Percentiles rank a stretch among this genome's conserved stretches.
phyloP scores from a whole-genome alignment of 2,113 vertebrate genomes.

The Chrysemys picta region DNA sequence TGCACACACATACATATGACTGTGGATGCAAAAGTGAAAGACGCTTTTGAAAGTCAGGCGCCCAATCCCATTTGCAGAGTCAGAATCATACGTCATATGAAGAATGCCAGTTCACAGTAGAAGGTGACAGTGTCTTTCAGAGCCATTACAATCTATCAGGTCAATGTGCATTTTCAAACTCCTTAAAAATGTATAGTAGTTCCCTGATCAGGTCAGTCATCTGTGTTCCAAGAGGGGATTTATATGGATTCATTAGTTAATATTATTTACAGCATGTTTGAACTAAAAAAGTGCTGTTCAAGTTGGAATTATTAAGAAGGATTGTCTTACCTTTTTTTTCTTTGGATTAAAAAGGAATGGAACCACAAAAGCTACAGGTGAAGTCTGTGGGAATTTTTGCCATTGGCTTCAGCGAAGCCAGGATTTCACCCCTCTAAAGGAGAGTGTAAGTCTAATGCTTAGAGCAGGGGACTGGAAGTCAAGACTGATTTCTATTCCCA shows the following conservation, averaged over 20 bases:
- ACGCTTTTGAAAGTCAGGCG: conserved; percentile 64
- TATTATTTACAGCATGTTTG: not conserved
- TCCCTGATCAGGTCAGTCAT: not conserved
- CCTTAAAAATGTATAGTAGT: not conserved
- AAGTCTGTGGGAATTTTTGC: not conserved
- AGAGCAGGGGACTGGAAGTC: not conserved
- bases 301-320: not conserved
- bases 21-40: conserved; percentile 67
- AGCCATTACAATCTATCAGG: not conserved
- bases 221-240: not conserved
- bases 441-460: not conserved
- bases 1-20: conserved; percentile 50
- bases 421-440: not conserved
- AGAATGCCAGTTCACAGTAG: conserved; percentile 12
- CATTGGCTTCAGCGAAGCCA: not conserved
- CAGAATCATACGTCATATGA: conserved; percentile 42
- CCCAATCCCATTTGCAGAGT: conserved; percentile 48
- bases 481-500: conserved; percentile 42
- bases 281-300: not conserved
- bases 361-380: not conserved
- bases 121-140: not conserved
- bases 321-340: not conserved
- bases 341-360: not conserved
- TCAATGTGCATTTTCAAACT: conserved; percentile 27
- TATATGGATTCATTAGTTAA: not conserved